Base-by-base conservation (phyloP, 1,140 invertebrate species). In the Danaus plexippus region DNA sequence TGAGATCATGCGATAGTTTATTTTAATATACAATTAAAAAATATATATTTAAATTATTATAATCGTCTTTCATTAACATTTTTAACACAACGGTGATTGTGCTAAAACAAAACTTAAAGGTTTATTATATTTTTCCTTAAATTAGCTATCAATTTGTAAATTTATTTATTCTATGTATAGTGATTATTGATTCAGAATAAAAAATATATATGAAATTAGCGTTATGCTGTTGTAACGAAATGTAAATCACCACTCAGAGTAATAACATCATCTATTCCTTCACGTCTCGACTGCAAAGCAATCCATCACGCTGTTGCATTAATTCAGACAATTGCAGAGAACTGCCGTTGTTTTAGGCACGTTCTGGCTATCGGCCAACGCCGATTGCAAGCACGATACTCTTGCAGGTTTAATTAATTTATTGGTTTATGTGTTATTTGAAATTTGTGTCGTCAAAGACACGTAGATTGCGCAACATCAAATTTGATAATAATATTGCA, bases 1-100 rank as follows among this genome's bases (percentile, higher is more conserved):
- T 81, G 80, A 79, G 78, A 84, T 80, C 79, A 77, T 66, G 63
- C 64, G 64, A 63, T 80, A 73, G 71, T 74, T 70, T n/a, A 45
- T 52, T 43, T 44, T 15, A 44, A 43, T 44, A 22, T 49, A 49
- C 11, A 42, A 41, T 12, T 12, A 12, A 41, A 50, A 50, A n/a
- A 52, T 15, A 52, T 52, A 52, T 15, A 15, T 43, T 43, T 6
- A 48, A 11, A 40, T 49, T 40, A 32, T 49, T 32, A 32, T 8
- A 32, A 32, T 32, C 22, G 7, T 32, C 22, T 6, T 32, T 6
- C 22, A 32, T 32, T 32, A 32, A 32, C 22, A 8, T 32, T 32
- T 2, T 8, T 32, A 32, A 6, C 22, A 32, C 22, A 32, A 32
- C 22, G 22, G 22, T 32, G 22, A 32, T 32, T 32, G 22, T 32